These are phyloP conservation scores for Trilocha varians DNA, from an alignment of 2,888 invertebrate species.

Conservation along the genomic window DNA sequence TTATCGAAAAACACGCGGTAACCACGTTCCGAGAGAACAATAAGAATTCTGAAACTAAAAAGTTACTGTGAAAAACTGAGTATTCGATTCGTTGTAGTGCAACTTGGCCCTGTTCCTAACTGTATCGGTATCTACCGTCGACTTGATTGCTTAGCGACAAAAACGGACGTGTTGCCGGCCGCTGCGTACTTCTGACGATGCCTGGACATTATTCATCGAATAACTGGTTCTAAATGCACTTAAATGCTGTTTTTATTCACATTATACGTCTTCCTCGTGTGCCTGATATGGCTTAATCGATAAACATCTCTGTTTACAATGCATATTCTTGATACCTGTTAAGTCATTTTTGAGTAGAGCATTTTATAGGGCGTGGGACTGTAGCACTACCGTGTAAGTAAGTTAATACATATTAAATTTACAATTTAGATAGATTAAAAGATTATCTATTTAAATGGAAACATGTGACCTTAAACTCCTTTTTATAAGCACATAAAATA, in stretches of 20 bases:
- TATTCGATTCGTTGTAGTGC: not conserved
- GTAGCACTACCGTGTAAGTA: too few species aligned
- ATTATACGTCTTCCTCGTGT: not conserved
- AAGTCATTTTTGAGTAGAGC: too few species aligned
- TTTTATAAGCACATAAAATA: too few species aligned
- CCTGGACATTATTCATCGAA: not conserved
- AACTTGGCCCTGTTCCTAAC: constrained; percentile 27
- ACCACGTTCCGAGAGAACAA: constrained; percentile 1
- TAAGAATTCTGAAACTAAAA: not conserved
- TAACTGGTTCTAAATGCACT: not conserved
- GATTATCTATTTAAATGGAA: too few species aligned
- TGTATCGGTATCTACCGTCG: constrained; percentile 41
- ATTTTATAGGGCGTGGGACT: too few species aligned
- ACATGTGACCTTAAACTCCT: too few species aligned
- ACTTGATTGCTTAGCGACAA: constrained; percentile 35
- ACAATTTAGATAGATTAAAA: too few species aligned
- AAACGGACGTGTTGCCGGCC: constrained; percentile 31
- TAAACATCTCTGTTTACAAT: too few species aligned
- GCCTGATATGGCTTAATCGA: not conserved
- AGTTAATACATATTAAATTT: too few species aligned
- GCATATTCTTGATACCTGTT: too few species aligned
- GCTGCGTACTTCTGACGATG: constrained; percentile 11
- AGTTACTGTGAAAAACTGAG: not conserved
- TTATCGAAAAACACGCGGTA: not conserved
- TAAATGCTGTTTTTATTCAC: not conserved